A percentile compares a stretch with the other conserved stretches of the same genome.
Evolutionary conservation across 2,113 vertebrate genomes (phyloP).

Genomic region (Phaethornis superciliosus): DNA sequence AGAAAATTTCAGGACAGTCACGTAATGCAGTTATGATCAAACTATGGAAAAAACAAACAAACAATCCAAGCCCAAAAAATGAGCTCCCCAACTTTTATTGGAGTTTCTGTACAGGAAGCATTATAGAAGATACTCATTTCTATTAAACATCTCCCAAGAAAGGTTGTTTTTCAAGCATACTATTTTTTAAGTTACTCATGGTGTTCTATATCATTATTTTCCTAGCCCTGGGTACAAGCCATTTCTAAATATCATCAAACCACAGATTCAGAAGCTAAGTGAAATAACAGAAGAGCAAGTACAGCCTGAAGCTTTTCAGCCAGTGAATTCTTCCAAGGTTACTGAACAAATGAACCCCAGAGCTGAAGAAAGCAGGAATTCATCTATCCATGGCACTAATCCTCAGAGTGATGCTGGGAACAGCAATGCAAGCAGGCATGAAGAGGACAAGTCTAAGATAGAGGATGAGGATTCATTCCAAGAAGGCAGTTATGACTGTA

Average conservation of each 20-base stretch:
- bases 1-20: neutral
- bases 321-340: constrained; percentile 80
- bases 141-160: neutral
- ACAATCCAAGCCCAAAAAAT: neutral
- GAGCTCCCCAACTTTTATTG: neutral
- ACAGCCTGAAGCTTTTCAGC: constrained; percentile 90
- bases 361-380: constrained; percentile 83
- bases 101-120: neutral
- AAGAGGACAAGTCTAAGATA: constrained; percentile 76
- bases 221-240: constrained; percentile 95
- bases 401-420: constrained; percentile 78
- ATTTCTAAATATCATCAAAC: constrained; percentile 92
- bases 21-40: neutral
- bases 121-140: neutral
- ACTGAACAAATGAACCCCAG: constrained; percentile 75
- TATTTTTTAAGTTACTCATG: neutral
- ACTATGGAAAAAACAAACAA: too few relatives aligned
- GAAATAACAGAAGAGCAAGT: constrained; percentile 84
- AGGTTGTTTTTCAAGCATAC: neutral
- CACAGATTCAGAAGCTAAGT: constrained; percentile 90
- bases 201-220: neutral
- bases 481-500: constrained; percentile 91
- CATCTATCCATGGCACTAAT: constrained; percentile 70
- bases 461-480: constrained; percentile 83
- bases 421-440: constrained; percentile 61